Base-by-base conservation (phyloP, 1,140 invertebrate species). In the Lepidurus arcticus region DNA sequence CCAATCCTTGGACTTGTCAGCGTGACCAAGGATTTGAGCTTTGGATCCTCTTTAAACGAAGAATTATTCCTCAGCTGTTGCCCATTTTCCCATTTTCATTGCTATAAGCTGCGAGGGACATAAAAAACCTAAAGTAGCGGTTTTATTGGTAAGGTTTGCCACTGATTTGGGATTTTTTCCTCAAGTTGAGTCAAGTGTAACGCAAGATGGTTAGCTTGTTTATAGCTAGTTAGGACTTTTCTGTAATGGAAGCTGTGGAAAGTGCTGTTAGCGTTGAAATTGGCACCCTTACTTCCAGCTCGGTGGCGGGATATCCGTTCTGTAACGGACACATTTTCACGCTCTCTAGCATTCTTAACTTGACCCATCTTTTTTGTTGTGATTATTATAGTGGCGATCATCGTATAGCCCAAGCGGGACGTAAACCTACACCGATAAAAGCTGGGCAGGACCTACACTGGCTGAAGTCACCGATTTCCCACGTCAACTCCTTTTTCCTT, bases 311-410 rank as follows among this genome's bases (percentile, higher is more conserved):
- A 21, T 65, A 65, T 16, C 7, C 16, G 53, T 65, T 13, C 53
- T 13, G 53, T 65, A 65, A 65, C 53, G 53, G 53, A 65, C 53
- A 65, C 53, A 21, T 47, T 47, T 65, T 65, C 53, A 65, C 53
- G 53, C 53, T 65, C 53, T 13, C 53, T 16, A 47, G 16, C 45
- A 4, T 47, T 47, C 2, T 47, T 16, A 7, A 65, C 21, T 21
- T 65, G 16, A 65, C 53, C 6, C 53, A 65, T n/a, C 53, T 65
- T 65, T 65, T 34, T 16, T 13, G 21, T 21, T 65, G 6, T 16
- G 16, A 16, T 65, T 7, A 65, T n/a, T 1, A 13, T 65, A 65
- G 21, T 13, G 13, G 2, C 53, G 7, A 65, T 65, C 8, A 65
- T 9, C 53, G 53, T 65, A 65, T 7, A 65, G 53, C 53, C 34